phyloP scores from a whole-genome alignment of 2,113 vertebrate genomes.

The Brachypteracias leptosomus region DNA sequence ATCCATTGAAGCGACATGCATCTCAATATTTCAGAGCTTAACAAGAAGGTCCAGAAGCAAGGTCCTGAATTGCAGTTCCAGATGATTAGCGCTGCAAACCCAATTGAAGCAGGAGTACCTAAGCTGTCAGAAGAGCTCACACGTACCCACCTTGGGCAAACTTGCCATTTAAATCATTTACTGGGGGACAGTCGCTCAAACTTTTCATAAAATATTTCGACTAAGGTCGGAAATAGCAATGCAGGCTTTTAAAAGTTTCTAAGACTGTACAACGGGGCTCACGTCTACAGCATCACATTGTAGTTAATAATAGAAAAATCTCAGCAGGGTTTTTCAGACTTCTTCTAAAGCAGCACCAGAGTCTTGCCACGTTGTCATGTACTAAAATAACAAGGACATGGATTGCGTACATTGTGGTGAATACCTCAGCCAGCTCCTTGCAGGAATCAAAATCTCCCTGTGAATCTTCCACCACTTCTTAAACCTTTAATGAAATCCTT shows the following conservation, averaged over 20 bases:
- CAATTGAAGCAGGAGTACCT: not conserved
- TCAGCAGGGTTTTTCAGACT: not conserved
- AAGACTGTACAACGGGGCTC: not conserved
- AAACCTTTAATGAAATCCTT: not conserved
- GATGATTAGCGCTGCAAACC: not conserved
- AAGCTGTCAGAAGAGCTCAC: constrained; percentile 37
- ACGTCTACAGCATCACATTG: rapidly evolving
- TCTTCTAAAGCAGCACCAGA: not conserved
- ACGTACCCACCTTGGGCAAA: not conserved
- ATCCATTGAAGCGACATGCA: not conserved
- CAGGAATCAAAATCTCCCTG: not conserved
- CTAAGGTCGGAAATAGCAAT: not conserved
- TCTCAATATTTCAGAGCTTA: constrained; percentile 5
- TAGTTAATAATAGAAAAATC: not conserved
- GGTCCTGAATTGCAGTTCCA: not conserved
- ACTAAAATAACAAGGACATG: not conserved
- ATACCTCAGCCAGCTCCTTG: not conserved
- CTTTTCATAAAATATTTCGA: not conserved
- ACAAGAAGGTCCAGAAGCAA: not conserved
- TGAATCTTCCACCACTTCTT: not conserved
- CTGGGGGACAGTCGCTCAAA: not conserved
- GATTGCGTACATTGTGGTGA: rapidly evolving
- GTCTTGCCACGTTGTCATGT: not conserved
- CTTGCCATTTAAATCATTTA: constrained; percentile 2
- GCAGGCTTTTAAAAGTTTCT: not conserved